Conservation (phyloP, 2,113 vertebrate species). For the Triplophysa dalaica region DNA sequence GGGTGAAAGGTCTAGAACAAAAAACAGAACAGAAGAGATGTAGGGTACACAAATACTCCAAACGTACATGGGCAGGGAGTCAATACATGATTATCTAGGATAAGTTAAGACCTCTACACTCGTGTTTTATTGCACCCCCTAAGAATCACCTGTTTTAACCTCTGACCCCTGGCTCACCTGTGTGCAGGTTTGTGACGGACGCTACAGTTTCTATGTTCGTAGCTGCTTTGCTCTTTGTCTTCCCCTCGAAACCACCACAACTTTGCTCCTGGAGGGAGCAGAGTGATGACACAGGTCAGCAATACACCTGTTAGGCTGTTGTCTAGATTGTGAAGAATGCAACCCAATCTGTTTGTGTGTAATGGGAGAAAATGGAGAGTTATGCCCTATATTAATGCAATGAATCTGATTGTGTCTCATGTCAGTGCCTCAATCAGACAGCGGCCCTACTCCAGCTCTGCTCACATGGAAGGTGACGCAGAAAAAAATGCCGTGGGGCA, state of each 20-base stretch:
- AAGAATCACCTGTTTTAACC: neutral
- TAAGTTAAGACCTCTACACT: too few species aligned
- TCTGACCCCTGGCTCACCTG: conserved; percentile 6
- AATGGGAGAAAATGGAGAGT: too few species aligned
- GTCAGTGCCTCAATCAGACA: conserved; percentile 56
- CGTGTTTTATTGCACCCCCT: neutral
- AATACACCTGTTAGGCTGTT: neutral
- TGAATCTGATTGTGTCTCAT: neutral
- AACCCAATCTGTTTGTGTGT: neutral
- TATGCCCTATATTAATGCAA: neutral
- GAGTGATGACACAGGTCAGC: conserved; percentile 60
- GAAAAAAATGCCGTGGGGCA: conserved; percentile 90
- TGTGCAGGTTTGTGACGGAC: conserved; percentile 82
- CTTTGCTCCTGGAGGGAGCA: conserved; percentile 70
- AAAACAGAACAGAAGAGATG: neutral
- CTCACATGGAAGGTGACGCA: conserved; percentile 89
- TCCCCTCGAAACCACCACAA: conserved; percentile 82
- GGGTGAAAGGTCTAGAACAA: conserved; percentile 14
- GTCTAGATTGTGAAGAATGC: neutral
- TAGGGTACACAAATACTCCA: neutral
- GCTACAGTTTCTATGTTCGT: conserved; percentile 83
- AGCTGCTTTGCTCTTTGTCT: conserved; percentile 81
- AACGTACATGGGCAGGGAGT: too few species aligned
- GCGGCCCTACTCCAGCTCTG: conserved; percentile 66
- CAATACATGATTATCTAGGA: neutral